Conservation (phyloP, 2,797 vertebrate species). For the Rhyacichthys aspro region DNA sequence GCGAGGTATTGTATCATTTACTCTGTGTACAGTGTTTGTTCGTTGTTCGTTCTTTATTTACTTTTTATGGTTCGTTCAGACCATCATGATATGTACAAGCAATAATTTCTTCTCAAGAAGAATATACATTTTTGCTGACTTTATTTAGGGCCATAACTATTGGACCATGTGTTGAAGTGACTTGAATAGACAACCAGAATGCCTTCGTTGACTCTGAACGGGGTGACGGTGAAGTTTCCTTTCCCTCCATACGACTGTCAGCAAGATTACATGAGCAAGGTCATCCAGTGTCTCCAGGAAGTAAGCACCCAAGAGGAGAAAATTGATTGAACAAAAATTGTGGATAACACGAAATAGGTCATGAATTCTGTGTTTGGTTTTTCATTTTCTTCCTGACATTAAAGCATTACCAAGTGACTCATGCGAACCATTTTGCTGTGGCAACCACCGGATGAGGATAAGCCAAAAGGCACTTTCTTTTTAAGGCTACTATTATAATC, state of each 20-base stretch:
- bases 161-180: background rate
- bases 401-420: background rate
- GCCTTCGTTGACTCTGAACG: slow-evolving; percentile 82
- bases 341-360: too few species aligned
- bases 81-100: too few species aligned
- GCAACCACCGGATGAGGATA: too few species aligned
- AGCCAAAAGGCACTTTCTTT: too few species aligned
- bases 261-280: slow-evolving; percentile 89
- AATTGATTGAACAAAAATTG: background rate
- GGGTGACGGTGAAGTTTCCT: slow-evolving; percentile 88
- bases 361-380: too few species aligned
- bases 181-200: slow-evolving; percentile 58
- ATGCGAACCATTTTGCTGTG: background rate
- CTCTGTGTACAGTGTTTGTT: too few species aligned
- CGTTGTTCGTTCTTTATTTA: too few species aligned
- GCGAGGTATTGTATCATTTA: background rate
- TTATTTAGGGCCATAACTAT: too few species aligned
- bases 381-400: background rate
- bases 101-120: too few species aligned
- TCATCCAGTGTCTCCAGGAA: slow-evolving; percentile 90
- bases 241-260: slow-evolving; percentile 92
- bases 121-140: too few species aligned
- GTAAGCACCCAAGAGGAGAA: slow-evolving; percentile 66
- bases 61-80: too few species aligned
- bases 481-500: too few species aligned